phyloP scores from a whole-genome alignment of 2,797 vertebrate genomes.

The Paramormyrops hopkinsi region DNA sequence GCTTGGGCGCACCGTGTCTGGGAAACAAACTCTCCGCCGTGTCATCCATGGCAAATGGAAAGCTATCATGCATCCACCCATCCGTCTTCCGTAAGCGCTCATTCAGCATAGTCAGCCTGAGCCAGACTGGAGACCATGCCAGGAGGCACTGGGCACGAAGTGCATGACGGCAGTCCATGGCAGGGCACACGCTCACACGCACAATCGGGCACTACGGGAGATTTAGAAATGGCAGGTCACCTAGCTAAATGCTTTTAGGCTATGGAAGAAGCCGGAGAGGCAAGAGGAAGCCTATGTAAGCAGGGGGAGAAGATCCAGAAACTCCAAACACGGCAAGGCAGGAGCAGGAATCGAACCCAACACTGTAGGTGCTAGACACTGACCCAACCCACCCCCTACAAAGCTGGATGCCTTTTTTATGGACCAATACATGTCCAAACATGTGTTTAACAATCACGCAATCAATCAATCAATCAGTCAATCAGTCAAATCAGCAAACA shows the following conservation, averaged over 20 bases:
- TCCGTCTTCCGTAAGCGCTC: neutral
- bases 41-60: neutral
- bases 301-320: neutral
- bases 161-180: neutral
- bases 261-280: neutral
- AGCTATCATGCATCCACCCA: neutral
- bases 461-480: neutral
- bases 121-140: neutral
- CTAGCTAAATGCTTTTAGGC: neutral
- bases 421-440: neutral
- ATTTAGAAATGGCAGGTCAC: neutral
- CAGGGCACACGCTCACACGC: neutral
- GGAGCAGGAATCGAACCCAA: neutral
- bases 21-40: neutral
- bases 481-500: neutral
- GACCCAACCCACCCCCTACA: neutral
- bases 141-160: neutral
- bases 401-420: neutral
- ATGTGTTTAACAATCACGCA: neutral
- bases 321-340: neutral
- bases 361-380: neutral
- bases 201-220: neutral
- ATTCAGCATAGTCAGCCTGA: neutral
- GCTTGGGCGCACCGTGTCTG: neutral
- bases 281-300: neutral